Base-by-base conservation (phyloP, 2,797 vertebrate genomes). In the Lithobates pipiens region DNA sequence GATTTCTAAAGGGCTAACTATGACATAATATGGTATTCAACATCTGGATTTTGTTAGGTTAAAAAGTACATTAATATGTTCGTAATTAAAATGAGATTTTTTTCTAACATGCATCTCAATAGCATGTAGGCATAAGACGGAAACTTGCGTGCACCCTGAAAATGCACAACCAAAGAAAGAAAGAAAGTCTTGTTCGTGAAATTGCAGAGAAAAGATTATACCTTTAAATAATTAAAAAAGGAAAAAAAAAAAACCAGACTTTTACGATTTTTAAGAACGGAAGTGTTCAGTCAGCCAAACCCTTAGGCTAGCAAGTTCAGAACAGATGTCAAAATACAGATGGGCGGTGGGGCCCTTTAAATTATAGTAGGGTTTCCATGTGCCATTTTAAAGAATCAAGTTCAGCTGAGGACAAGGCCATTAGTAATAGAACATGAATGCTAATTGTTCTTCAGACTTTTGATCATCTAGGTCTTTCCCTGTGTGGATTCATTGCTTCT, bases 271-370 rank as follows among this genome's bases (percentile, higher is more conserved):
- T 84, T 79, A 83, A 76, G 81, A 87, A 84, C 81, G 81, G 86
- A 87, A 87, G 71, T 75, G 69, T 87, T 74, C 81, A 83, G 76
- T 67, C 81, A 81, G 78, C 72, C 77, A 81, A 70, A 29, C 65
- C 84, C 84, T 76, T 76, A 83, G 86, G 81, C 81, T 80, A 84
- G 63, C 69, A 84, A 87, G 80, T 77, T 75, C 76, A 83, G 77
- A 87, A 80, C 86, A 87, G 86, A 87, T 87, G 86, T 87, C 76
- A 83, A 84, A 87, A 87, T 80, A 78, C 81, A 87, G 81, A 87
- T 87, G 86, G 86, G 81, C 75, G 70, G 86, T 68, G 81, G 81
- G 86, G 65, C 70, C 70, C 86, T 87, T 75, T 79, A 87, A 87
- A 84, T 87, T 80, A 84, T 87, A 74, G 76, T 39, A 84, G 81